Conservation (phyloP, 2,888 invertebrate species). For the Melinaea menophilus region DNA sequence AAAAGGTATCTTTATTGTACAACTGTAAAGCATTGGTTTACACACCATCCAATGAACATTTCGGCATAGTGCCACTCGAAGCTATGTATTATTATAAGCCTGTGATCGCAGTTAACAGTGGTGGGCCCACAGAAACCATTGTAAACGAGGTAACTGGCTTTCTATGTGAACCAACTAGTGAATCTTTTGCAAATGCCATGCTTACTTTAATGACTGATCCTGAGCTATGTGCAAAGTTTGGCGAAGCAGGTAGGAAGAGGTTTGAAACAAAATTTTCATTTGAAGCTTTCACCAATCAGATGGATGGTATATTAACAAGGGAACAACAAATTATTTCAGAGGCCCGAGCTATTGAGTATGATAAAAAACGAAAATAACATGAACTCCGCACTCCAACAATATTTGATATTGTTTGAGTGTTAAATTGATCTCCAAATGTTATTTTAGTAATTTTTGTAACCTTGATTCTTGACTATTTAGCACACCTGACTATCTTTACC, state of each 20-base stretch:
- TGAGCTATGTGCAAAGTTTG: constrained; percentile 81
- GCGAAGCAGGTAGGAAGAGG: constrained; percentile 84
- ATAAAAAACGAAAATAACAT: constrained; percentile 68
- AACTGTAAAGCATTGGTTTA: constrained; percentile 90
- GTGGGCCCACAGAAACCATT: constrained; percentile 97
- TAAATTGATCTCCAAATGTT: constrained; percentile 23
- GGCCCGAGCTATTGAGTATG: constrained; percentile 60
- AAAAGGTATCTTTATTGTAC: constrained; percentile 89
- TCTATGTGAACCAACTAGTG: constrained; percentile 83
- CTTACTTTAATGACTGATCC: constrained; percentile 80
- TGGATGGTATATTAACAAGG: constrained; percentile 77
- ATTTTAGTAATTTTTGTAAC: neutral
- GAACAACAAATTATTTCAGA: constrained; percentile 67
- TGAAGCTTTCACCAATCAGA: constrained; percentile 84
- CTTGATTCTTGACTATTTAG: neutral
- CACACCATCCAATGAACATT: constrained; percentile 98
- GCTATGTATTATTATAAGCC: constrained; percentile 97
- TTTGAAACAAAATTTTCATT: constrained; percentile 91
- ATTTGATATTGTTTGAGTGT: constrained; percentile 74
- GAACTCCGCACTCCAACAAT: constrained; percentile 62
- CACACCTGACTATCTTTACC: neutral
- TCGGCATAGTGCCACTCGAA: constrained; percentile 99
- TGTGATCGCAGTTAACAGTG: constrained; percentile 96
- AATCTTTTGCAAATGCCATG: constrained; percentile 89
- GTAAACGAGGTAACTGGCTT: constrained; percentile 88